Evolutionary conservation across 2,113 vertebrate species (phyloP).

Genomic region (Terrapene triunguis): DNA sequence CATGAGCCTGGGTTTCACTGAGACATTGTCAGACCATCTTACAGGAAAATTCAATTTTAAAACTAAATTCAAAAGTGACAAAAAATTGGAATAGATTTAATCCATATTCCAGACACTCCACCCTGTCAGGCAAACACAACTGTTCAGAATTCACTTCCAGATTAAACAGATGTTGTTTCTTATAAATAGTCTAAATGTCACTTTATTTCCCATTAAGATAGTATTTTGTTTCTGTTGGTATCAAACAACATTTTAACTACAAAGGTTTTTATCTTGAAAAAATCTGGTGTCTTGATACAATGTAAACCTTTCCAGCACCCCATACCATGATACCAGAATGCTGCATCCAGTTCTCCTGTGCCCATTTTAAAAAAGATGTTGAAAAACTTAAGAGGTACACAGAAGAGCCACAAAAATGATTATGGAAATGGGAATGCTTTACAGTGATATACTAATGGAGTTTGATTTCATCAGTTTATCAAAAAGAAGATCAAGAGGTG

Average conservation of each 20-base stretch:
- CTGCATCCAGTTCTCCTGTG: not conserved
- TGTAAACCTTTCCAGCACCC: too few relatives aligned
- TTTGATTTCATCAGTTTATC: not conserved
- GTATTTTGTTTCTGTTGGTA: too few relatives aligned
- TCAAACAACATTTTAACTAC: not conserved
- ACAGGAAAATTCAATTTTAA: not conserved
- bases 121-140: not conserved
- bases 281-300: too few relatives aligned
- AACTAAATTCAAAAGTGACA: not conserved
- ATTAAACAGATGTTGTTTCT: not conserved
- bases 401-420: not conserved
- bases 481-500: not conserved
- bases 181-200: not conserved
- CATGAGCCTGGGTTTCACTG: not conserved
- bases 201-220: not conserved
- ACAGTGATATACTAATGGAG: not conserved
- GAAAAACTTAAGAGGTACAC: not conserved
- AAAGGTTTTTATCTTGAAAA: not conserved
- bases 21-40: not conserved
- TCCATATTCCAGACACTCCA: not conserved
- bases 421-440: not conserved
- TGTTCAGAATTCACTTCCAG: not conserved
- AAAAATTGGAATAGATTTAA: not conserved
- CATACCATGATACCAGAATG: not conserved
- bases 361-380: not conserved